Evolutionary conservation across 2,113 vertebrate species (phyloP).

Genomic region (Cepphus grylle): DNA sequence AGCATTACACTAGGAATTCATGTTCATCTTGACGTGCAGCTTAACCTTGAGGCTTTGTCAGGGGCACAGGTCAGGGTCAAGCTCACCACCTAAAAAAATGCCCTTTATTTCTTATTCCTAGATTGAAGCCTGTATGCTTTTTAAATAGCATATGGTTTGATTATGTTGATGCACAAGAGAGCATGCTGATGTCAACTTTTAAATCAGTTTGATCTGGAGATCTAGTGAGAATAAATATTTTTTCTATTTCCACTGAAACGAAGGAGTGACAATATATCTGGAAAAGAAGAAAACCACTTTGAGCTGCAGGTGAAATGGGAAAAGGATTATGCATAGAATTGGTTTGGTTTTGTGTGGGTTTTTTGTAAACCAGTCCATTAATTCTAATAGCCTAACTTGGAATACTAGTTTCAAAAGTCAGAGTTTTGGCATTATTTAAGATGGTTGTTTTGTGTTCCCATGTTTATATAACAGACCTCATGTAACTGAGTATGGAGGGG

Average conservation of each 20-base stretch:
- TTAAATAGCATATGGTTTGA: neutral
- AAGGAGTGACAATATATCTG: neutral
- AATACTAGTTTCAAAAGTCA: neutral
- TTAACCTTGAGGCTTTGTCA: neutral
- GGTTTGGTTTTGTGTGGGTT: neutral
- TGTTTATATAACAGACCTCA: conserved; percentile 51
- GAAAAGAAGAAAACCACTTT: neutral
- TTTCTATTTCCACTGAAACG: neutral
- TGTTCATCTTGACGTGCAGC: neutral
- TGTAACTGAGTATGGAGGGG: neutral
- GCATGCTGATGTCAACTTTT: neutral
- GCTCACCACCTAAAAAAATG: neutral
- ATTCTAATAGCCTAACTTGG: neutral
- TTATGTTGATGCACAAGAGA: neutral
- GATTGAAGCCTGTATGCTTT: neutral
- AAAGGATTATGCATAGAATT: neutral
- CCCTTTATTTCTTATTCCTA: neutral
- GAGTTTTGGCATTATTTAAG: neutral
- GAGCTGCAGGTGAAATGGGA: neutral
- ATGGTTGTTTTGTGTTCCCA: neutral
- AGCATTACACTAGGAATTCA: neutral
- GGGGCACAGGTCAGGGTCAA: neutral
- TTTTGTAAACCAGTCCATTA: neutral
- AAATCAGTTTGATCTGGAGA: neutral
- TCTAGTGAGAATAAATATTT: neutral